phyloP scores from a whole-genome alignment of 2,797 vertebrate species.

The Mormyrops attenuatus region DNA sequence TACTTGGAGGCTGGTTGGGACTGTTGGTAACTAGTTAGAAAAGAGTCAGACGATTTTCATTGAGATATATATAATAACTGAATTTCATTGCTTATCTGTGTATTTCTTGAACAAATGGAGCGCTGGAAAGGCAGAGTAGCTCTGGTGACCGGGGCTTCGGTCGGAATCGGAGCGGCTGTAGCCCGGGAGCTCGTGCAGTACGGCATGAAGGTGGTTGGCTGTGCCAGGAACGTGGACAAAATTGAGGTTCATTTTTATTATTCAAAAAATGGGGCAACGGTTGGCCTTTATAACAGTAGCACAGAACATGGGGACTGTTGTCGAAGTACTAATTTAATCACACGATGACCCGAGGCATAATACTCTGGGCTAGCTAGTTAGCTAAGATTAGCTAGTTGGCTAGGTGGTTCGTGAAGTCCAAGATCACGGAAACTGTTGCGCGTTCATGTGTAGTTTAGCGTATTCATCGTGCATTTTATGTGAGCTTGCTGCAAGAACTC shows the following conservation, averaged over 20 bases:
- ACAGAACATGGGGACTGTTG: neutral
- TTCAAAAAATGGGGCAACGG: neutral
- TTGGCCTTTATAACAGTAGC: neutral
- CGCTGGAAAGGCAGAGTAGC: constrained; percentile 74
- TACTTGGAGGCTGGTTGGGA: neutral
- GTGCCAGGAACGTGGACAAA: constrained; percentile 69
- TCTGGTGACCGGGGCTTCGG: constrained; percentile 76
- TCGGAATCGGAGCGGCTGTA: constrained; percentile 72
- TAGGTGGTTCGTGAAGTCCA: neutral
- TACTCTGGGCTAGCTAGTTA: neutral
- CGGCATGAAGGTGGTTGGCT: constrained; percentile 77
- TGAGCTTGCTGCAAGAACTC: neutral
- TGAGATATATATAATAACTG: neutral
- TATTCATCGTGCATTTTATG: neutral
- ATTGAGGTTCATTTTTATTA: constrained; percentile 59
- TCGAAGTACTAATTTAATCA: neutral
- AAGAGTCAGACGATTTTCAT: neutral
- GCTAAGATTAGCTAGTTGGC: neutral
- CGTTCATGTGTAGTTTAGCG: neutral
- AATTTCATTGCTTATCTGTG: neutral
- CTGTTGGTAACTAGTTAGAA: neutral
- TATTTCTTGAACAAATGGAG: constrained; percentile 55
- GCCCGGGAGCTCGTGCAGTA: constrained; percentile 67
- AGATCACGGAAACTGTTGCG: neutral
- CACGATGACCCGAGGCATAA: neutral